These are phyloP conservation scores for Leptogaster cylindrica DNA, from an alignment of 2,888 invertebrate species.

Conservation along the genomic window DNA sequence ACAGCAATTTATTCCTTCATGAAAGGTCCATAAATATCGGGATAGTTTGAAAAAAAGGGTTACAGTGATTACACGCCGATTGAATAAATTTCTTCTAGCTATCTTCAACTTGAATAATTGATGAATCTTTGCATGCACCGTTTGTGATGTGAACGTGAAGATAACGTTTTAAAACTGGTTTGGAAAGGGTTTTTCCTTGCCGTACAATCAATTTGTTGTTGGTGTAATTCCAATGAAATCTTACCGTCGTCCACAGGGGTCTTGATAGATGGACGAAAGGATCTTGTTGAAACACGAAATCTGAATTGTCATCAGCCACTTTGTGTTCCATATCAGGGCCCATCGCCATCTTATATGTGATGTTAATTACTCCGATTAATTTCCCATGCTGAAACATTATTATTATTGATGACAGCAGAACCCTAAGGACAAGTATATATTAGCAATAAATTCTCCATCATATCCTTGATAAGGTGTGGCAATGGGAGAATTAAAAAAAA, in stretches of 20 bases:
- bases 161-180: no score
- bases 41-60: no score
- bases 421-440: constrained; percentile 2
- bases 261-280: constrained; percentile 5
- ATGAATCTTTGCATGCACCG: no score
- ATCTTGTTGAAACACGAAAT: constrained; percentile 2
- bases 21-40: no score
- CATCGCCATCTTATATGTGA: not conserved
- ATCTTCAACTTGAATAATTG: no score
- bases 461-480: no score
- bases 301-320: constrained; percentile 18
- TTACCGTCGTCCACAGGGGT: constrained; percentile 22
- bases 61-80: no score
- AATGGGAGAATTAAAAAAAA: no score
- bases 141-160: no score
- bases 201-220: constrained; percentile 13
- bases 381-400: not conserved
- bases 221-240: constrained; percentile 12
- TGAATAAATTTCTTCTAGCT: not conserved
- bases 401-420: constrained; percentile 16
- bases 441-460: not conserved
- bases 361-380: constrained; percentile 32
- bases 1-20: no score
- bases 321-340: not conserved
- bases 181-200: no score